A percentile compares a stretch with the other conserved stretches of the same genome.
Conservation (phyloP, 2,113 vertebrate genomes). For the Tamias sibiricus region DNA sequence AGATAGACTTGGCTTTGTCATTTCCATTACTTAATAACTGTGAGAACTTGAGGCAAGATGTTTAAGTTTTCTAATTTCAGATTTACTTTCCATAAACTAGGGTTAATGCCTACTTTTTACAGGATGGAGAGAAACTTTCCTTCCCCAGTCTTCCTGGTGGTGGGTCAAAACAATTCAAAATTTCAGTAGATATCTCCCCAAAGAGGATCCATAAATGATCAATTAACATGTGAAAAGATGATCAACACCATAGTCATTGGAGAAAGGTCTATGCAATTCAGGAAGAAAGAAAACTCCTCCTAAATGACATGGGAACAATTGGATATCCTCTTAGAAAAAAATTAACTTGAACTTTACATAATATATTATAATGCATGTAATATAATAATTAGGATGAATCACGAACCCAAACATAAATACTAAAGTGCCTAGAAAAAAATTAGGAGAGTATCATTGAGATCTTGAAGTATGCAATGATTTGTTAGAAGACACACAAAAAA, state of each 20-base stretch:
- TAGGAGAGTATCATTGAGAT: neutral
- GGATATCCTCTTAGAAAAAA: neutral
- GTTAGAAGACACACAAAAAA: neutral
- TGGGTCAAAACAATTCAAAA: neutral
- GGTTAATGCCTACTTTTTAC: neutral
- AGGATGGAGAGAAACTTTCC: neutral
- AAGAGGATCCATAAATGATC: neutral
- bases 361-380: neutral
- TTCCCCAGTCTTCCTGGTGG: neutral
- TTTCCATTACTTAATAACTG: neutral
- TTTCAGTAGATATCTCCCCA: neutral
- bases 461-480: neutral
- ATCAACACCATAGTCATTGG: neutral
- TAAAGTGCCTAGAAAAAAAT: neutral
- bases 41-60: neutral
- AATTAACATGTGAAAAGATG: neutral
- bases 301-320: neutral
- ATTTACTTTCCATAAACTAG: neutral
- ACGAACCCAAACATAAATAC: neutral
- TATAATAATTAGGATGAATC: conserved; percentile 5
- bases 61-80: neutral
- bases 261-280: neutral
- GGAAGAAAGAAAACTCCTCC: neutral
- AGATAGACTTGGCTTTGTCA: neutral
- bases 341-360: neutral